Evolutionary conservation across 1,140 invertebrate species (phyloP), one percentile per base, ranked within the genome.

Genomic region (Lethrus apterus): DNA sequence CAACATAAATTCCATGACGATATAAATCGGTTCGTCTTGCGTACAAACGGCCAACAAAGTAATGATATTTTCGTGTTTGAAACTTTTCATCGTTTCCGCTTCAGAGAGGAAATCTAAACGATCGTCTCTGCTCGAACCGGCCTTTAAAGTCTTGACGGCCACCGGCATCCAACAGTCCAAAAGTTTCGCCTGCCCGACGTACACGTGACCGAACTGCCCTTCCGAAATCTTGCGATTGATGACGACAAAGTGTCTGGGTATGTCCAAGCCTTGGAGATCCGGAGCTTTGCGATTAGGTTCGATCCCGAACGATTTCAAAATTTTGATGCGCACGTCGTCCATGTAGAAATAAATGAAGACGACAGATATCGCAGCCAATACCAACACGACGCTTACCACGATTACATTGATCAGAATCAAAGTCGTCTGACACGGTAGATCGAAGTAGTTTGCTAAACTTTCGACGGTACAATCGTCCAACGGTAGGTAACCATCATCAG

Each of bases 41-140:
- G 86, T 88, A 54, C 86, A 90, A 18, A 95, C 88, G 1, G 83
- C 90, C 0, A 95, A 66, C 2, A 97, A 70, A 51, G 83, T 81
- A 0, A 96, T 81, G 20, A 97, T 86, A 63, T 97, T 95, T 50
- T 83, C 81, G 62, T 96, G 91, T 35, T 90, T 82, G 63, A 95
- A 90, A 33, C 83, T 73, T 59, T 93, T 93, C 86, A 96, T 93
- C 14, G 89, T 80, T 62, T 92, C 88, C 0, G 90, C 90, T 64
- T 95, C 92, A 41, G 86, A 84, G n/a, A 94, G 70, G 55, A 94
- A 94, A 63, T 94, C 89, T n/a, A 92, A 67, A 63, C 92, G 91
- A 59, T 93, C 85, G 55, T 93, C 89, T 4, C 80, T 79, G 0
- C 79, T 79, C 2, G 84, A 86, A 1, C 86, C 86, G 7, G 79